Evolutionary conservation across 1,140 invertebrate species (phyloP).

Genomic region (Galleria mellonella): DNA sequence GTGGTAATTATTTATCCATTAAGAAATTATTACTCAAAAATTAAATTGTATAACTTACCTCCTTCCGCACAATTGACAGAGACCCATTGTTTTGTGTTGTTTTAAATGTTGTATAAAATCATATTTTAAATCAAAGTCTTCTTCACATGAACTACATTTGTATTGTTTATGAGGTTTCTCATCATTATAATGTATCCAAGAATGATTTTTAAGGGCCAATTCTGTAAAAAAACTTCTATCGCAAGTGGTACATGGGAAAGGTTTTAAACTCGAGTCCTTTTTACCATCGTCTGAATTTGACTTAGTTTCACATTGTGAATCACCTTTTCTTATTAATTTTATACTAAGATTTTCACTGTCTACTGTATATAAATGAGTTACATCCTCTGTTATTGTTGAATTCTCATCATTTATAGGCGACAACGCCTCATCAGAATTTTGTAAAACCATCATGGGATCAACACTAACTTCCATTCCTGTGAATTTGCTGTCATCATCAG

Average conservation of each 20-base stretch:
- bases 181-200: conserved; percentile 49
- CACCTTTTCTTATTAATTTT: conserved; percentile 46
- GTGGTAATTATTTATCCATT: no score
- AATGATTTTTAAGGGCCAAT: conserved; percentile 61
- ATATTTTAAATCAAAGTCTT: conserved; percentile 77
- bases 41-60: conserved; percentile 76
- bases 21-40: no score
- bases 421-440: conserved; percentile 36
- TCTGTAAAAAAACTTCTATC: conserved; percentile 53
- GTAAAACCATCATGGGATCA: conserved; percentile 65
- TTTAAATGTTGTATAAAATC: conserved; percentile 81
- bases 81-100: conserved; percentile 77
- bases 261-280: conserved; percentile 20
- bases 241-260: conserved; percentile 49
- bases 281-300: conserved; percentile 10
- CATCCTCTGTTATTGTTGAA: conserved; percentile 23
- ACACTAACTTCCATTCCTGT: conserved; percentile 64
- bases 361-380: conserved; percentile 47
- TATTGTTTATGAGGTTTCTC: conserved; percentile 25
- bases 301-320: neutral
- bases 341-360: conserved; percentile 58
- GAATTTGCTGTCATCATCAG: conserved; percentile 32
- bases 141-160: conserved; percentile 77
- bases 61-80: conserved; percentile 81
- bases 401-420: conserved; percentile 21